Percentiles rank a stretch among this genome's conserved stretches.
phyloP scores from a whole-genome alignment of 2,888 invertebrate species.

The Standfussiana lucernea region DNA sequence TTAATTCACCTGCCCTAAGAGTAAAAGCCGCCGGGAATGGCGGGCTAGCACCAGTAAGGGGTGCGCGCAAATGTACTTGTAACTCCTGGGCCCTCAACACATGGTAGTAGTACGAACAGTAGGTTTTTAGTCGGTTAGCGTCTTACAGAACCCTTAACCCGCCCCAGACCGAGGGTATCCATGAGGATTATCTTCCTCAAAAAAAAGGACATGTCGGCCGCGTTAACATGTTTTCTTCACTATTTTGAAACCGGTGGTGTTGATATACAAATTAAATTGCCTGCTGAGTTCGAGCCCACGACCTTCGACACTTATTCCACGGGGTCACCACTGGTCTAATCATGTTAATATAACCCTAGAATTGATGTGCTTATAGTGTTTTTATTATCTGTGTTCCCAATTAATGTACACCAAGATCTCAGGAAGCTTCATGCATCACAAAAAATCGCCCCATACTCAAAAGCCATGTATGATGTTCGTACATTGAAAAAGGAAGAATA shows the following conservation, averaged over 20 bases:
- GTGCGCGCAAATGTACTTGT: background rate
- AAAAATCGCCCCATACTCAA: background rate
- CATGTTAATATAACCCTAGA: background rate
- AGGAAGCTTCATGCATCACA: too few relatives aligned
- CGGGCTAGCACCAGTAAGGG: background rate
- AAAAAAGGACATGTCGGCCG: background rate
- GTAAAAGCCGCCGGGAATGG: background rate
- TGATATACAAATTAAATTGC: background rate
- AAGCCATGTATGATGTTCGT: background rate
- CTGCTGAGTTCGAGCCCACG: background rate
- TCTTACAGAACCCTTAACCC: background rate
- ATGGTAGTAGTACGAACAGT: background rate
- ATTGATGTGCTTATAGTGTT: background rate
- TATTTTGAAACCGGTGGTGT: background rate
- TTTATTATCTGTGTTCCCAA: background rate
- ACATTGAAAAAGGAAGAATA: constrained; percentile 6
- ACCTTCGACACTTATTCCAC: background rate
- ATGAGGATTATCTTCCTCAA: background rate
- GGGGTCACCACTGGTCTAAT: background rate
- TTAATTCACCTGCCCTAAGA: background rate
- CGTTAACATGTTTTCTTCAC: background rate
- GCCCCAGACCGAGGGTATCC: background rate
- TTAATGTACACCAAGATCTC: background rate
- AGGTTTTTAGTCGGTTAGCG: background rate
- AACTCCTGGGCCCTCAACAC: background rate